phyloP scores from a whole-genome alignment of 2,113 vertebrate species.

The Erpornis zantholeuca region DNA sequence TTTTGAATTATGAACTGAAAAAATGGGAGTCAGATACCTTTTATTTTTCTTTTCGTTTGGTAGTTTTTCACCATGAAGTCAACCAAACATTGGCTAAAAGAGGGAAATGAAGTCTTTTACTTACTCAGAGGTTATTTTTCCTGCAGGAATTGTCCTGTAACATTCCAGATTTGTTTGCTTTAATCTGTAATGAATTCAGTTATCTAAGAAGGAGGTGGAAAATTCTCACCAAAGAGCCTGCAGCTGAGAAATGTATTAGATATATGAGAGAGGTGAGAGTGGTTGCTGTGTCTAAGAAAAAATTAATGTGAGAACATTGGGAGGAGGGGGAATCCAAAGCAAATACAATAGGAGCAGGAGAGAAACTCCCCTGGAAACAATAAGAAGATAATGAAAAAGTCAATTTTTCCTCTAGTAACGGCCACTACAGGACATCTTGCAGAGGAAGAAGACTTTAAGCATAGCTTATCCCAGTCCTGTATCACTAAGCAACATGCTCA shows the following conservation, averaged over 20 bases:
- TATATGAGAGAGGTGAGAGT: background rate
- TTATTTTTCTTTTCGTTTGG: background rate
- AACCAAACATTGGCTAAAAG: background rate
- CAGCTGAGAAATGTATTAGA: background rate
- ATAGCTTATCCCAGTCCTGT: background rate
- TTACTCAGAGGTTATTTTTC: background rate
- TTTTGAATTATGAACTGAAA: background rate
- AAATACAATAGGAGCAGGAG: background rate
- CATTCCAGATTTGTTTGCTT: background rate
- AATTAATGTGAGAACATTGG: background rate
- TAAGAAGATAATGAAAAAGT: slow-evolving; percentile 27
- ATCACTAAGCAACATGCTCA: slow-evolving; percentile 48
- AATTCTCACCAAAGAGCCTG: background rate
- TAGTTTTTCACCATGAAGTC: background rate
- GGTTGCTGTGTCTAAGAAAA: background rate
- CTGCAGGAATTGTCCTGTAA: background rate
- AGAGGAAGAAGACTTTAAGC: background rate
- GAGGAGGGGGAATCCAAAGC: background rate
- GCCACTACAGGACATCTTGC: background rate
- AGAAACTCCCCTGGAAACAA: slow-evolving; percentile 30
- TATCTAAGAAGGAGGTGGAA: slow-evolving; percentile 5
- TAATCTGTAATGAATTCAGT: background rate
- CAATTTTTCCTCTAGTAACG: background rate
- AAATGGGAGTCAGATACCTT: background rate
- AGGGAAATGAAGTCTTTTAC: background rate